Evolutionary conservation across 2,888 invertebrate genomes (phyloP), one percentile per base, ranked within the genome.

Genomic region (Geotrupes spiniger): DNA sequence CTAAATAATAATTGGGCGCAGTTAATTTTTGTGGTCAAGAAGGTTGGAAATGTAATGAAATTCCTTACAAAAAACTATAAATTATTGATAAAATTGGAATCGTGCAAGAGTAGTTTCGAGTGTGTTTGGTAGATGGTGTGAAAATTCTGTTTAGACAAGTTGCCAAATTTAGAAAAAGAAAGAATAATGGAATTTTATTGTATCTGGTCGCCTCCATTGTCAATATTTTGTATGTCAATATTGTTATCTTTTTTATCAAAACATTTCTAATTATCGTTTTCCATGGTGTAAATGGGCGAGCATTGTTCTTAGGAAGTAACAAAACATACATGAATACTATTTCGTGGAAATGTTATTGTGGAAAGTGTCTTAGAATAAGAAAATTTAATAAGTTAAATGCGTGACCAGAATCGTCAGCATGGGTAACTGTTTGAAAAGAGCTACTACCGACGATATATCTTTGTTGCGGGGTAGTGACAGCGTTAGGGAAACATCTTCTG

Each of bases 351-450:
- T 56, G 49, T 60, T 56, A 49, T 54, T 49, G 49, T 56, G 54
- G 45, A 52, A 56, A 53, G 50, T 58, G 54, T 54, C 54, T 53
- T 52, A 47, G 42, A 56, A 53, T 48, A 47, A 52, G 42, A 36
- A 42, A 49, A 14, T 33, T 58, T 58, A 56, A 60, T 56, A 52
- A 57, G 58, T 56, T 70, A 66, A 63, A 65, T 61, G 64, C 62
- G 61, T 65, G 65, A 68, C 65, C 55, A 62, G 57, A 59, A 57
- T 57, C 61, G 61, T 59, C 59, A 66, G 46, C 46, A 86, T 86
- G 85, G 85, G 85, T 63, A 86, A 86, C 72, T 85, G 85, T 65
- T 74, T 86, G 58, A 85, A 84, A 73, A 78, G 84, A 57, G 78
- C 78, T 49, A 79, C 79, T 54, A 76, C 79, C 46, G 83, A 83